Percentiles rank a stretch among this genome's conserved stretches.
These are phyloP conservation scores for Selenia dentaria DNA, from an alignment of 2,888 invertebrate species.

Conservation along the genomic window DNA sequence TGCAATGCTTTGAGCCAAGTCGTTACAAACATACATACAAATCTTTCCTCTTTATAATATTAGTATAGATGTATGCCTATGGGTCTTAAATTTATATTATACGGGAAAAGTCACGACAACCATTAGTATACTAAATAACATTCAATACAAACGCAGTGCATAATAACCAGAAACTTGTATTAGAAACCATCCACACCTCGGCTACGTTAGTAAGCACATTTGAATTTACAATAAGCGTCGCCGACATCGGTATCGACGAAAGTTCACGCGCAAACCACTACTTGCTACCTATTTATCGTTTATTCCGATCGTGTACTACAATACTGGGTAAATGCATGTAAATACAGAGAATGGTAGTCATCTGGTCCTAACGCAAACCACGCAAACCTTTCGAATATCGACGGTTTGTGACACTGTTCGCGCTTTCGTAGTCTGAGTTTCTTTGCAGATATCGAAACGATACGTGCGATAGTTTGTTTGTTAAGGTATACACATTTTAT, in stretches of 20 bases:
- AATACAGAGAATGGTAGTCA: slow-evolving; percentile 20
- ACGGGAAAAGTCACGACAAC: too few relatives aligned
- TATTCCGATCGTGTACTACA: slow-evolving; percentile 58
- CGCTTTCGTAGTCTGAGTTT: neutral
- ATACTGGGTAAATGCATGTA: slow-evolving; percentile 25
- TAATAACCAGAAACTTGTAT: slow-evolving; percentile 24
- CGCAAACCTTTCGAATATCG: slow-evolving; percentile 1
- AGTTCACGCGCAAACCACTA: slow-evolving; percentile 66
- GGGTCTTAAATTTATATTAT: too few relatives aligned
- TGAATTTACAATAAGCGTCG: slow-evolving; percentile 79
- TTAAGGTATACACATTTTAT: too few relatives aligned
- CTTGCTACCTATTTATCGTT: slow-evolving; percentile 51
- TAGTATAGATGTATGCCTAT: too few relatives aligned
- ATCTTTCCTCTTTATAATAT: too few relatives aligned
- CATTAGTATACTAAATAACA: slow-evolving; percentile 4
- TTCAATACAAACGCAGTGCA: neutral
- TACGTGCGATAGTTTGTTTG: too few relatives aligned
- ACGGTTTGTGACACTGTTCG: neutral
- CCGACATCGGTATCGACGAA: slow-evolving; percentile 59
- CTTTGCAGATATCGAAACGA: slow-evolving; percentile 18
- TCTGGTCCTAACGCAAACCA: slow-evolving; percentile 1
- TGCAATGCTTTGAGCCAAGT: too few relatives aligned
- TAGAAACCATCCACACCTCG: slow-evolving; percentile 43
- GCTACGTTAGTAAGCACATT: slow-evolving; percentile 57
- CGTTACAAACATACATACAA: too few relatives aligned